Evolutionary conservation across 2,113 vertebrate genomes (phyloP), one percentile per base, ranked within the genome.

Genomic region (Rhea pennata): DNA sequence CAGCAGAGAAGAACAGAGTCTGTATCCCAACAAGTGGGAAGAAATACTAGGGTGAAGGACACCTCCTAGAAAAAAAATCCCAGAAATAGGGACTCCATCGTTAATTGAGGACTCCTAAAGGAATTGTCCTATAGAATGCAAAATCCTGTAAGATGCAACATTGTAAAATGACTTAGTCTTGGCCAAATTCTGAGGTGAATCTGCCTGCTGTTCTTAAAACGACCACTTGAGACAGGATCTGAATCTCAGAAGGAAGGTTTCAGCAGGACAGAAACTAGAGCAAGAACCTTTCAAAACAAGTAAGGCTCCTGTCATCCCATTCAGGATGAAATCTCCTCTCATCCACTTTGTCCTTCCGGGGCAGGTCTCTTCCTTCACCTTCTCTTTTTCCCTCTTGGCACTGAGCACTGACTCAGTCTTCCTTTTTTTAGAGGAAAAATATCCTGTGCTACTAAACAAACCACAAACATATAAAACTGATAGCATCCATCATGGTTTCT

Each of bases 131-230:
- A 54, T 27, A 54, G 14, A 27, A 54, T 54, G 53, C 53, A 29
- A 48, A 64, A 15, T 53, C 14, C 51, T 62, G 4, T 9, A 11
- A 0, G 2, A 13, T 16, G 23, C 53, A 54, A 22, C 6, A 39
- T 14, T 11, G 12, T 66, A 44, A 59, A 58, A 39, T 33, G 4
- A 33, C 29, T 44, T 62, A 69, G 17, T 24, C 26, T 3, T 40
- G 20, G 23, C 48, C 56, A 75, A 62, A 33, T 14, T 66, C 62
- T 19, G 39, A 16, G 3, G 39, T 42, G 39, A 56, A 16, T 40
- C 33, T 73, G 22, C 21, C 39, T 51, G 59, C 8, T 1, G 0
- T 0, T 4, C 6, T 46, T 76, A 51, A 66, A 73, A 40, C 5
- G 29, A 59, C 24, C 42, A 56, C 29, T 5, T 16, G 44, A 26